phyloP scores from a whole-genome alignment of 2,888 invertebrate species.

The Muschampia plurimacula region DNA sequence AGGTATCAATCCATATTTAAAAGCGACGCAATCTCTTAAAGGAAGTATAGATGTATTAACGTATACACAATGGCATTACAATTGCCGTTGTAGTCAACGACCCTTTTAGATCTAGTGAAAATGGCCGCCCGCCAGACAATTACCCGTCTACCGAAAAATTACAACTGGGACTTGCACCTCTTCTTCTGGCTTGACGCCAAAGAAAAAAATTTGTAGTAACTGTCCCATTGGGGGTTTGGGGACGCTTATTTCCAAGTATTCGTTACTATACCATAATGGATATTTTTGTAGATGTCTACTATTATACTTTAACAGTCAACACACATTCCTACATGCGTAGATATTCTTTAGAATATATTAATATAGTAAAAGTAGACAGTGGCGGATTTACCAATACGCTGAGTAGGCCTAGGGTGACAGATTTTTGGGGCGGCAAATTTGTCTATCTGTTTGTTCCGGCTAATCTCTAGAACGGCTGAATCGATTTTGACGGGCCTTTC shows the following conservation, averaged over 20 bases:
- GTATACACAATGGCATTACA: slow-evolving; percentile 15
- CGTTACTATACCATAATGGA: no score
- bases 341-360: no score
- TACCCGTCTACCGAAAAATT: slow-evolving; percentile 61
- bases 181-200: slow-evolving; percentile 67
- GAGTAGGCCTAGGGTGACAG: no score
- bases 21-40: slow-evolving; percentile 33
- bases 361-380: no score
- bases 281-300: no score
- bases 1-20: slow-evolving; percentile 18
- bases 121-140: slow-evolving; percentile 68
- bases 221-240: slow-evolving; percentile 10
- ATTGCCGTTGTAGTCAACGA: slow-evolving; percentile 55
- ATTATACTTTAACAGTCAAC: no score
- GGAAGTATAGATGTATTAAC: slow-evolving; percentile 25
- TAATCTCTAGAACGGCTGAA: no score
- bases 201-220: slow-evolving; percentile 40
- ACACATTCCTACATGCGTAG: no score
- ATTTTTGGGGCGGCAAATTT: no score
- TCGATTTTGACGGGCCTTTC: no score
- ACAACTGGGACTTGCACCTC: slow-evolving; percentile 58
- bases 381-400: no score
- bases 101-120: slow-evolving; percentile 59
- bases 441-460: no score
- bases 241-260: slow-evolving; percentile 1